Evolutionary conservation across 1,140 invertebrate genomes (phyloP).

Genomic region (Drosophila athabasca): DNA sequence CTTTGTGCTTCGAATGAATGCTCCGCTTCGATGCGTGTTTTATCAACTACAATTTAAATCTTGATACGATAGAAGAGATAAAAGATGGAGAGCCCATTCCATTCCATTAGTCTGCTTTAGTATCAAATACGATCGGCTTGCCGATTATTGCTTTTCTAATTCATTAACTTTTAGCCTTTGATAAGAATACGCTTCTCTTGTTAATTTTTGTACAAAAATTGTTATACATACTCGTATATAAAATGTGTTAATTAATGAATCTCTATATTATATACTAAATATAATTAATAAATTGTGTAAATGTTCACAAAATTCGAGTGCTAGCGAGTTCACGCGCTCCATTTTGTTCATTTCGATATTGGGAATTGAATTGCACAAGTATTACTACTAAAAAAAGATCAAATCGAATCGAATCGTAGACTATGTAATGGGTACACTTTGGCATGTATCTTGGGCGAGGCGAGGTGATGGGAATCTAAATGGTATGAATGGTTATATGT

Average conservation of each 20-base stretch:
- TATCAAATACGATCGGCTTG: conserved; percentile 14
- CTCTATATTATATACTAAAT: conserved; percentile 58
- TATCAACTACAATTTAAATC: not conserved
- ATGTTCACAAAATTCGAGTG: conserved; percentile 57
- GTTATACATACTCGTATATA: conserved; percentile 52
- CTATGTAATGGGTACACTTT: conserved; percentile 63
- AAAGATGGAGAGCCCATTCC: not conserved
- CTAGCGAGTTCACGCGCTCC: conserved; percentile 29
- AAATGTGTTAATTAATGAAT: conserved; percentile 73
- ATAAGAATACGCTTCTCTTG: conserved; percentile 64
- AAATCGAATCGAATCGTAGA: conserved; percentile 51
- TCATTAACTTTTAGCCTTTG: conserved; percentile 39
- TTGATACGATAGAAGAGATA: not conserved
- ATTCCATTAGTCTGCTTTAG: conserved; percentile 9
- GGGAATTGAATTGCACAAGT: conserved; percentile 58
- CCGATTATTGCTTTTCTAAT: conserved; percentile 47
- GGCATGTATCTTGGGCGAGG: conserved; percentile 66
- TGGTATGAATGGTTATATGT: conserved; percentile 11
- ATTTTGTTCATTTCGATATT: conserved; percentile 54
- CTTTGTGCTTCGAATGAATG: conserved; percentile 21
- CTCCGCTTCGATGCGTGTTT: not conserved
- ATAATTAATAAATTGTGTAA: conserved; percentile 68
- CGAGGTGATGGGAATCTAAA: conserved; percentile 23
- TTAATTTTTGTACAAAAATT: conserved; percentile 72
- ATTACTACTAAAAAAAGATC: conserved; percentile 53